phyloP scores from a whole-genome alignment of 64 coral and sea anemone genomes.

The Catalaphyllia jardinei region DNA sequence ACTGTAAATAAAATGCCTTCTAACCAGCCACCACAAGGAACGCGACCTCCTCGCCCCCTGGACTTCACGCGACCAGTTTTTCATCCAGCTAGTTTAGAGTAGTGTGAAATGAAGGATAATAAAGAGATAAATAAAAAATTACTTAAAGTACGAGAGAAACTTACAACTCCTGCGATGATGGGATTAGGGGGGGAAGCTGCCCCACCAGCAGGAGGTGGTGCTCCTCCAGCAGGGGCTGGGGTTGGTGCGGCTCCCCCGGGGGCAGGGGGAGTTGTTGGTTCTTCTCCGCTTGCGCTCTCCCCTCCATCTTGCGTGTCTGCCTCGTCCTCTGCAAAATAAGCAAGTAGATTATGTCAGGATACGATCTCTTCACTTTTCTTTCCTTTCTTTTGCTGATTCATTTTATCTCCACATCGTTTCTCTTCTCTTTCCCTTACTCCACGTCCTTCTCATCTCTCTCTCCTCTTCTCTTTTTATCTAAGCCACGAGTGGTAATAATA shows the following conservation, averaged over 20 bases:
- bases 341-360: neutral
- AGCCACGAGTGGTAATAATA: no score
- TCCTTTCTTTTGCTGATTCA: neutral
- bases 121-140: neutral
- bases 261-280: neutral
- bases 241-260: neutral
- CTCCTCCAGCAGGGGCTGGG: neutral
- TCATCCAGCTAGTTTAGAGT: no score
- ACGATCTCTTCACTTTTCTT: neutral
- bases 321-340: neutral
- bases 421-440: no score
- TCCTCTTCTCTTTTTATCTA: no score
- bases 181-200: neutral
- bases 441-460: no score
- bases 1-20: no score
- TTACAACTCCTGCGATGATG: neutral
- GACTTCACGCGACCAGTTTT: no score
- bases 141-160: neutral
- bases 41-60: no score
- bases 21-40: no score
- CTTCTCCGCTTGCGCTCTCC: constrained; percentile 11
- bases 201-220: neutral
- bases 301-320: neutral
- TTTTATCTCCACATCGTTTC: no score
- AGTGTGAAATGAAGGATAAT: no score